Percentiles rank a stretch among this genome's conserved stretches.
Conservation (phyloP, 2,888 invertebrate genomes). For the Catocala nupta region DNA sequence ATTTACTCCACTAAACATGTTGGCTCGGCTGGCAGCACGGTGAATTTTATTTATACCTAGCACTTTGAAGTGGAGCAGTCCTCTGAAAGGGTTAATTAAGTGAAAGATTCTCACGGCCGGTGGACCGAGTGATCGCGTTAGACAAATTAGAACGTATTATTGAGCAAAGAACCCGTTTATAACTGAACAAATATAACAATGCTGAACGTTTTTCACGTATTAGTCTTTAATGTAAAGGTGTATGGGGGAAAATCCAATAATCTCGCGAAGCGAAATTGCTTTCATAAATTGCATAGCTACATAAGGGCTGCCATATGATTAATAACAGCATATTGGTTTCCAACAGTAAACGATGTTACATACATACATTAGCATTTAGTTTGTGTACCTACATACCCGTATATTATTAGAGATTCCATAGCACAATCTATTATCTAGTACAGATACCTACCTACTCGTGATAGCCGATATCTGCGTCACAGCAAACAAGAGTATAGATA, state of each 20-base stretch:
- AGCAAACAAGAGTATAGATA: not conserved
- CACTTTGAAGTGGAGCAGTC: slow-evolving; percentile 80
- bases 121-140: slow-evolving; percentile 79
- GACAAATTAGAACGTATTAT: slow-evolving; percentile 83
- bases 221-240: slow-evolving; percentile 24
- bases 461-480: not conserved
- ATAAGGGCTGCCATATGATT: slow-evolving; percentile 46
- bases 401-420: slow-evolving; percentile 8
- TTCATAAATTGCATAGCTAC: slow-evolving; percentile 18
- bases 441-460: slow-evolving; percentile 4
- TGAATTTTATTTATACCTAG: slow-evolving; percentile 73
- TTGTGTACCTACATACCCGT: slow-evolving; percentile 8
- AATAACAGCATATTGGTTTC: slow-evolving; percentile 56
- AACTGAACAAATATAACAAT: slow-evolving; percentile 55
- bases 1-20: slow-evolving; percentile 68
- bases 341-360: slow-evolving; percentile 45
- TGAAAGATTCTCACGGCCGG: slow-evolving; percentile 78
- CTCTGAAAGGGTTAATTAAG: slow-evolving; percentile 84
- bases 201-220: slow-evolving; percentile 18
- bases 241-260: slow-evolving; percentile 34
- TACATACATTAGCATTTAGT: slow-evolving; percentile 28
- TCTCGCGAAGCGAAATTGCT: slow-evolving; percentile 11
- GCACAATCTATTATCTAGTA: slow-evolving; percentile 6
- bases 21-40: slow-evolving; percentile 57
- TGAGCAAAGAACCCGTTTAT: slow-evolving; percentile 78